Percentiles rank a stretch among this genome's conserved stretches.
Conservation (phyloP, 2,797 vertebrate species). For the Chaunax sp. region DNA sequence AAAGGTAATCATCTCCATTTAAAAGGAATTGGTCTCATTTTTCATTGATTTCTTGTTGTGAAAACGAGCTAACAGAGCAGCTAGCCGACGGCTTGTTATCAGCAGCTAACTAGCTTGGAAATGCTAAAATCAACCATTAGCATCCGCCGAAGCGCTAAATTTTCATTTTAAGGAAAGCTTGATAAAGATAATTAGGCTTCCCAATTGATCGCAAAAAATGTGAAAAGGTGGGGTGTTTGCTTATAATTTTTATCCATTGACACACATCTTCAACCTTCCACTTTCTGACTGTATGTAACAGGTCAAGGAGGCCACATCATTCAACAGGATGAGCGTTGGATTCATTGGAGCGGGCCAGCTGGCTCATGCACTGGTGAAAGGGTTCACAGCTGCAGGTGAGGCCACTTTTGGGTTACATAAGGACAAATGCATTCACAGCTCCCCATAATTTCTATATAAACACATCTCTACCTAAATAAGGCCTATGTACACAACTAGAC, state of each 20-base stretch:
- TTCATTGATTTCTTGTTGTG: neutral
- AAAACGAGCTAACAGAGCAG: slow-evolving; percentile 29
- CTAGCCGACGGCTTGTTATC: slow-evolving; percentile 16
- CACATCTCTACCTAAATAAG: neutral
- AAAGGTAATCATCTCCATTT: slow-evolving; percentile 32
- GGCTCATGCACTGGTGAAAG: slow-evolving; percentile 90
- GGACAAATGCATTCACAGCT: neutral
- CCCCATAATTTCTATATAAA: neutral
- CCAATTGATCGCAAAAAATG: neutral
- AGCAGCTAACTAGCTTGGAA: slow-evolving; percentile 26
- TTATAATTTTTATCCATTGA: neutral
- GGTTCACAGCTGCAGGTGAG: slow-evolving; percentile 91
- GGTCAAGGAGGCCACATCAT: slow-evolving; percentile 50
- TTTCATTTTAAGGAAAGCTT: neutral
- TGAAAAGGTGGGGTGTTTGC: neutral
- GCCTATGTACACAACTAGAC: neutral
- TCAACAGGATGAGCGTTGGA: slow-evolving; percentile 88
- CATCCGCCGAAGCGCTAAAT: slow-evolving; percentile 1
- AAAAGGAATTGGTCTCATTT: neutral
- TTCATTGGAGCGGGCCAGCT: slow-evolving; percentile 94
- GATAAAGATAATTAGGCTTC: neutral
- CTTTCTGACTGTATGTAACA: slow-evolving; percentile 22
- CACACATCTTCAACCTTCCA: neutral
- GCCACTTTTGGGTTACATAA: neutral
- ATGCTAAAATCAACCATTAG: slow-evolving; percentile 8